A percentile compares a stretch with the other conserved stretches of the same genome.
phyloP scores from a whole-genome alignment of 2,797 vertebrate species.

The Furcifer pardalis region DNA sequence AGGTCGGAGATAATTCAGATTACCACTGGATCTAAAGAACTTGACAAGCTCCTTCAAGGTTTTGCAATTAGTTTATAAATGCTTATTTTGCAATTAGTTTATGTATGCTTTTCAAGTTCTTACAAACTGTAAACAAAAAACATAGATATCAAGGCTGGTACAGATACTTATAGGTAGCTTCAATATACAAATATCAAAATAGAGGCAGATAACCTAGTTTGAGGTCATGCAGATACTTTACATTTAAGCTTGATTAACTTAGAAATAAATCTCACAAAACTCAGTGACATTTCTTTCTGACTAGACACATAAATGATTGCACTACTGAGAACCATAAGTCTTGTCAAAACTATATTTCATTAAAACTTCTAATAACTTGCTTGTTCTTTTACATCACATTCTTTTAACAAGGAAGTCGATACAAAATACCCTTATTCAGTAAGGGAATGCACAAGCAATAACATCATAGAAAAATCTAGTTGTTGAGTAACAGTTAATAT shows the following conservation, averaged over 20 bases:
- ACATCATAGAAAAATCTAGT: not conserved
- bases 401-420: not conserved
- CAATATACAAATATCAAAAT: not conserved
- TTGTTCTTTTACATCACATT: not conserved
- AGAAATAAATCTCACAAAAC: not conserved
- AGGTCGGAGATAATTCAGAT: constrained; percentile 97
- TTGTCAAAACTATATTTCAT: not conserved
- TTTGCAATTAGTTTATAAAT: too few species aligned
- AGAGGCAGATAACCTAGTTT: not conserved
- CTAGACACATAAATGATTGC: not conserved
- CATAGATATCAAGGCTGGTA: accelerated
- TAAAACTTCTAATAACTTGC: not conserved
- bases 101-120: not conserved
- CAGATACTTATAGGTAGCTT: not conserved
- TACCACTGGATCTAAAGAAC: constrained; percentile 95
- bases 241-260: not conserved
- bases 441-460: not conserved
- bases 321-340: not conserved
- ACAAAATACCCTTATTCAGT: not conserved
- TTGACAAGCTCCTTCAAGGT: constrained; percentile 97
- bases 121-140: not conserved
- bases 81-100: not conserved
- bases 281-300: not conserved
- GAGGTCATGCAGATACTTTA: not conserved
- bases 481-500: not conserved